These are phyloP conservation scores for Agrotis puta DNA, from an alignment of 2,888 invertebrate species.

Conservation along the genomic window DNA sequence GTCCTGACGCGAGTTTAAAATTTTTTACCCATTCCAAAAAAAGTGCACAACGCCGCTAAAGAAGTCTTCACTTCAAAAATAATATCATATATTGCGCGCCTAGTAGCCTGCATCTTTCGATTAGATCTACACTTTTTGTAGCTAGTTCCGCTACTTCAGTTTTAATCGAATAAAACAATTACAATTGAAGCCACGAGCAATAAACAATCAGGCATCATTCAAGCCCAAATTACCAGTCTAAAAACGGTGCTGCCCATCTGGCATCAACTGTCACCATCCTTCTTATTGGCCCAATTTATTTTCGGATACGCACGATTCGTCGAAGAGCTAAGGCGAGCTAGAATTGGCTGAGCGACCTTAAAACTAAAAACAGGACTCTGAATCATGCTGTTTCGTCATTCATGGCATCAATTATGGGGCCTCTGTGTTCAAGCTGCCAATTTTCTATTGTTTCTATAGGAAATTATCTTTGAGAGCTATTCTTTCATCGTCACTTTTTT, in stretches of 20 bases:
- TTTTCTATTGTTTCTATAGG: constrained; percentile 48
- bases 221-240: constrained; percentile 56
- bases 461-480: constrained; percentile 23
- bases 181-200: constrained; percentile 6
- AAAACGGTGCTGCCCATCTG: constrained; percentile 60
- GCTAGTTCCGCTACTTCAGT: neutral
- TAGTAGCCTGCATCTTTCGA: neutral
- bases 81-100: too few species aligned
- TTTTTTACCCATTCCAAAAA: too few species aligned
- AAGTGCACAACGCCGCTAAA: too few species aligned
- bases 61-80: too few species aligned
- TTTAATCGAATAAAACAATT: constrained; percentile 3
- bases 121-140: neutral
- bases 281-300: constrained; percentile 67
- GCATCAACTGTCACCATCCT: constrained; percentile 59
- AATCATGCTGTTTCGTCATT: constrained; percentile 60
- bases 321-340: constrained; percentile 65
- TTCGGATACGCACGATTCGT: constrained; percentile 62
- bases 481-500: neutral
- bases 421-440: constrained; percentile 54
- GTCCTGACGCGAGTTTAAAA: too few species aligned
- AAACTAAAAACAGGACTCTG: constrained; percentile 65
- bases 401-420: constrained; percentile 55
- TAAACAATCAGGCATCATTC: constrained; percentile 41
- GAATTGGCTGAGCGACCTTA: constrained; percentile 64